Evolutionary conservation across 2,797 vertebrate species (phyloP).

Genomic region (Pelochelys cantorii): DNA sequence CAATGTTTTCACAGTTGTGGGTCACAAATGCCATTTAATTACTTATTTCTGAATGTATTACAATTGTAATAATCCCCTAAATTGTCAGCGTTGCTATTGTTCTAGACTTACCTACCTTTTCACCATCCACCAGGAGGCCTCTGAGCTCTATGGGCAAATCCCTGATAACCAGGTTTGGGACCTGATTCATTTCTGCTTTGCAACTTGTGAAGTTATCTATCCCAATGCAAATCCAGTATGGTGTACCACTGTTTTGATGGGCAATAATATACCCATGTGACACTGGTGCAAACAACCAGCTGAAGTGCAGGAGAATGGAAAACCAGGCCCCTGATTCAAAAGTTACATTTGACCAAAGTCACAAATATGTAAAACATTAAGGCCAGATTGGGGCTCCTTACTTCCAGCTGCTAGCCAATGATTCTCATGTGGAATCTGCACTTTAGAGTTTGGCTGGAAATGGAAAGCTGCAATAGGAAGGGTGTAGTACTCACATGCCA

Average conservation of each 20-base stretch:
- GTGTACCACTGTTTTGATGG: neutral
- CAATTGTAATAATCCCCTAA: neutral
- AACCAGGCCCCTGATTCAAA: neutral
- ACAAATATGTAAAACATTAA: neutral
- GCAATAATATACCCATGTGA: neutral
- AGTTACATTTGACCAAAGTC: neutral
- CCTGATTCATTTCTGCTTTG: neutral
- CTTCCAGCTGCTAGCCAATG: neutral
- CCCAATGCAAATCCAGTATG: neutral
- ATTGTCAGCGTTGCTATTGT: neutral
- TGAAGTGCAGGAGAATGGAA: neutral
- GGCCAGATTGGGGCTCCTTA: accelerated
- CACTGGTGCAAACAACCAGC: neutral
- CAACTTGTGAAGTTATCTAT: accelerated
- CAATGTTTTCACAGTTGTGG: neutral
- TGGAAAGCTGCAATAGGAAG: neutral
- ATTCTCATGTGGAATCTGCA: neutral
- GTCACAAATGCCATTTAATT: neutral
- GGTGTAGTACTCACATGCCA: neutral
- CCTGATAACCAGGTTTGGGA: accelerated
- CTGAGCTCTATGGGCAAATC: neutral
- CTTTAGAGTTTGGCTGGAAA: constrained; percentile 3
- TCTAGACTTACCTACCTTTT: neutral
- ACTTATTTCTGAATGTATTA: neutral
- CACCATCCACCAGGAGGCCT: neutral